Evolutionary conservation across 2,113 vertebrate genomes (phyloP).

Genomic region (Ceyx margarethae): DNA sequence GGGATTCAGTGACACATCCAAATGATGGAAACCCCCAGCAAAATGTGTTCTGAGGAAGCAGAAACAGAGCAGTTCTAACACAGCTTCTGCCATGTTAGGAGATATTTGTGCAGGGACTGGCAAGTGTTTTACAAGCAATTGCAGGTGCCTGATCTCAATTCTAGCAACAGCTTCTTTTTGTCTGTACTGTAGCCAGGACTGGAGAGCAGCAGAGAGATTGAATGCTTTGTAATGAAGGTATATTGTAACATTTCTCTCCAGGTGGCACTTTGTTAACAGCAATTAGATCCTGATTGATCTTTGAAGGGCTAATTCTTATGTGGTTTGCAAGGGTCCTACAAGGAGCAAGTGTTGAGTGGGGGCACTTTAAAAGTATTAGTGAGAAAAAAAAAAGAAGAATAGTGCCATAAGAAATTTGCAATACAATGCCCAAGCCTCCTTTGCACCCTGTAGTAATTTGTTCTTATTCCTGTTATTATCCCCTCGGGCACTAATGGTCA

Average conservation of each 20-base stretch:
- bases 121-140: slow-evolving; percentile 47
- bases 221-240: slow-evolving; percentile 75
- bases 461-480: slow-evolving; percentile 79
- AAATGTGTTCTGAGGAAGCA: background rate
- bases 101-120: slow-evolving; percentile 29
- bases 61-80: background rate
- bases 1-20: background rate
- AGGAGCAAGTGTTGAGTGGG: slow-evolving; percentile 75
- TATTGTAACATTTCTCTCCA: slow-evolving; percentile 77
- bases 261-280: slow-evolving; percentile 77
- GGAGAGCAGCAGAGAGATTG: slow-evolving; percentile 52
- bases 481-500: slow-evolving; percentile 76
- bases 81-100: background rate
- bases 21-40: background rate
- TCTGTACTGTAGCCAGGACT: slow-evolving; percentile 56
- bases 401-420: slow-evolving; percentile 74
- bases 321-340: slow-evolving; percentile 73
- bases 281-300: slow-evolving; percentile 76
- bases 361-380: slow-evolving; percentile 75
- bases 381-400: slow-evolving; percentile 43
- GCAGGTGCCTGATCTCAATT: slow-evolving; percentile 66
- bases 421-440: slow-evolving; percentile 71
- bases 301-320: slow-evolving; percentile 76
- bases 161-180: slow-evolving; percentile 44
- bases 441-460: slow-evolving; percentile 72